A percentile compares a stretch with the other conserved stretches of the same genome.
Evolutionary conservation across 2,113 vertebrate species (phyloP).

Genomic region (Laticauda colubrina): DNA sequence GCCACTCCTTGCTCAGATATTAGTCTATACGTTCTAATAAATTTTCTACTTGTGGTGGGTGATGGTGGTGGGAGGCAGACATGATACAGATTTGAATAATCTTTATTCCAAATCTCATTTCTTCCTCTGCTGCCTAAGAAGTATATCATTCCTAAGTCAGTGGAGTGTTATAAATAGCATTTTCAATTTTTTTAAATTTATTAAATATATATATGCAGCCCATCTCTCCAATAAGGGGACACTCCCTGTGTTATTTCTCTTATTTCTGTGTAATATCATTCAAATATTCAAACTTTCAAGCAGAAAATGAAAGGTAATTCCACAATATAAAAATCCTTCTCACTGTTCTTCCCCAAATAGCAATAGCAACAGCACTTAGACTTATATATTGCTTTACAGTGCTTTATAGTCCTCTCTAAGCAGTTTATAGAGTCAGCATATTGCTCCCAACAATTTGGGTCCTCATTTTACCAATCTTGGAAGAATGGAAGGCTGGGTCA

Average conservation of each 20-base stretch:
- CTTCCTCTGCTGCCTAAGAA: neutral
- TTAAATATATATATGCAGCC: neutral
- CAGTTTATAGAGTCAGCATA: too few species aligned
- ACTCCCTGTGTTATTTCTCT: neutral
- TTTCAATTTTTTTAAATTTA: neutral
- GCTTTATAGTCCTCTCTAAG: too few species aligned
- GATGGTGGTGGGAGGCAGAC: fast-evolving
- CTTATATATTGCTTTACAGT: too few species aligned
- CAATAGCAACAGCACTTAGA: too few species aligned
- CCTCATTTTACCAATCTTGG: too few species aligned
- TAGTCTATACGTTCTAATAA: neutral
- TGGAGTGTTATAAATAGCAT: neutral
- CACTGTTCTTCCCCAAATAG: conserved; percentile 35
- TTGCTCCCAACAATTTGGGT: too few species aligned
- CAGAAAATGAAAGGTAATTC: neutral
- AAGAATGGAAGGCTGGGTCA: too few species aligned
- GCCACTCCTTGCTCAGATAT: neutral
- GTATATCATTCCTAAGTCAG: neutral
- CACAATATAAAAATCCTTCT: conserved; percentile 35
- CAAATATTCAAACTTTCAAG: neutral
- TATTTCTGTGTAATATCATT: neutral
- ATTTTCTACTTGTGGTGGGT: neutral
- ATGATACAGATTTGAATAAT: neutral
- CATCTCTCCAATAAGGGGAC: neutral
- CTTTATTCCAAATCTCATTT: neutral